phyloP scores from a whole-genome alignment of 37 sponge, comb jelly and placozoan species.

The Ianthella basta region DNA sequence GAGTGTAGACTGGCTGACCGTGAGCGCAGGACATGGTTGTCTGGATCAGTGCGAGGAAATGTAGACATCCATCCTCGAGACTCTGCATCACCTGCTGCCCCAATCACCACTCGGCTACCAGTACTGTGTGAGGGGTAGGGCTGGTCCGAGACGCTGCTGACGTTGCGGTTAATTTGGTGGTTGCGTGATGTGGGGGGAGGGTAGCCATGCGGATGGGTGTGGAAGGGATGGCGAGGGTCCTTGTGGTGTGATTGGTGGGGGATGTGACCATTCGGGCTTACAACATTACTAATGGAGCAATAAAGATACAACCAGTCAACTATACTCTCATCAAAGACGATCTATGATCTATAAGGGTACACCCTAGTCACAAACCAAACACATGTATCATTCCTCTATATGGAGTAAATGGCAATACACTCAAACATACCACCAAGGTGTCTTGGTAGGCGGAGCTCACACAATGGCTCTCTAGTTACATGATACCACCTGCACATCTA shows the following conservation, averaged over 20 bases:
- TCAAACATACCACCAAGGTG: no score
- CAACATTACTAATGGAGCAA: not conserved
- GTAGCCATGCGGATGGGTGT: not conserved
- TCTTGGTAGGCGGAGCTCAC: no score
- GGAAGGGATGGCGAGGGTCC: not conserved
- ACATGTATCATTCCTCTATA: no score
- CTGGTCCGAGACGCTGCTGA: not conserved
- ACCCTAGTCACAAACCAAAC: no score
- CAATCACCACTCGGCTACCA: not conserved
- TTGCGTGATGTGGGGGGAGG: not conserved
- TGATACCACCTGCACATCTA: not conserved
- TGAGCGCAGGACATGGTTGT: not conserved
- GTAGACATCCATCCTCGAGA: slow-evolving; percentile 9
- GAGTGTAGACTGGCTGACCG: not conserved
- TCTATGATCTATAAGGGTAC: no score
- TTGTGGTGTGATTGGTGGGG: not conserved
- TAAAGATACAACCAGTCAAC: not conserved
- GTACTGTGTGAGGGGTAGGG: not conserved
- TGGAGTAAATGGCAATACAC: not conserved
- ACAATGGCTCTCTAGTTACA: not conserved
- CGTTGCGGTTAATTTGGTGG: slow-evolving; percentile 7
- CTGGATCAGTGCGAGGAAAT: not conserved
- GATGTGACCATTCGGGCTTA: not conserved
- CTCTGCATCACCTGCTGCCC: no score
- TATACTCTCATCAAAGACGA: no score